Base-by-base conservation (phyloP, 2,888 invertebrate genomes). In the Digitonthophagus gazella region DNA sequence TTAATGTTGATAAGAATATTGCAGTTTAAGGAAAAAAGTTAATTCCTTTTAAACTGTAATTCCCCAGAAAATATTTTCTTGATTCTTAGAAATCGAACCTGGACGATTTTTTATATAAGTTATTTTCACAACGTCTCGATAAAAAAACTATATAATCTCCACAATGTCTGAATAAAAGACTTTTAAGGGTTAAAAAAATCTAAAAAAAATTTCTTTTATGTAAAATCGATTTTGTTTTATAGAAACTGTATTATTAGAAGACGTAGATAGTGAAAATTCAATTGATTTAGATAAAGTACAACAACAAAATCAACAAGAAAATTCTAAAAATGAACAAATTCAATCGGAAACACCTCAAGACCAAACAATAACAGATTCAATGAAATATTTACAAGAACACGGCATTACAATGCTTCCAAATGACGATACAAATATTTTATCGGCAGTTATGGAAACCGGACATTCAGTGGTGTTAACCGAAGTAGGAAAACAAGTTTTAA, bases 381-480 rank as follows among this genome's bases (percentile, higher is more conserved):
- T 91, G 72, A 88, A 89, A 80, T 85, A 95, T 82, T 85, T 96
- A 70, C 91, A 94, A 80, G 88, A 90, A 75, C 94, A 95, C 83
- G 95, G 95, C 72, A 94, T 95, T 77, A 91, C 93, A 61, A 91
- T 96, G 90, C 87, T 95, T 80, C 91, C 93, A 65, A 86, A 89
- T 16, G 95, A 95, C 80, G 89, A 90, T 74, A 88, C 84, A 82
- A 91, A 84, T 70, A 86, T 92, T 72, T 89, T 95, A 69, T 90
- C 91, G 73, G 90, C 89, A 70, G 95, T 94, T 28, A 87, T 96
- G 80, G 92, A 93, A 84, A 92, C 90, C 81, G 96, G 96, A 0
- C 91, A 95, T 78, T 93, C 93, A 71, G 89, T 96, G 67, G 90
- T 94, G 72, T 86, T 96, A 64, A 95, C 93, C 71, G 93, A 93